phyloP scores from a whole-genome alignment of 2,113 vertebrate genomes.

The Tylochromis polylepis region DNA sequence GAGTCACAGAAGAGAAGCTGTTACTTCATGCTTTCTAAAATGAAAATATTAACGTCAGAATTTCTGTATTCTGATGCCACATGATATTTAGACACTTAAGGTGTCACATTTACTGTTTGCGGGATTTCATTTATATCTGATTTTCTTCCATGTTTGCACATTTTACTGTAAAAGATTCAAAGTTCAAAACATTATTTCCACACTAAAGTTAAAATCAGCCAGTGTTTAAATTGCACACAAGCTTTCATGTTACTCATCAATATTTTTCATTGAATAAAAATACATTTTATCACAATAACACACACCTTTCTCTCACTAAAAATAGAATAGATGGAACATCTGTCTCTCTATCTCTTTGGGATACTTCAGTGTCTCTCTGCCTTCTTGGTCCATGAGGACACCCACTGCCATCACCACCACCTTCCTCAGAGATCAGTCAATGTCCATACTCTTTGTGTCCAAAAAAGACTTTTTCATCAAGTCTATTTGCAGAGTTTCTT shows the following conservation, averaged over 20 bases:
- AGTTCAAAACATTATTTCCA: background rate
- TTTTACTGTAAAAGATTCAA: background rate
- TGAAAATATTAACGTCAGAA: background rate
- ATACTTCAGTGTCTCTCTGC: background rate
- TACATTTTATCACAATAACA: background rate
- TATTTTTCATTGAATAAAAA: background rate
- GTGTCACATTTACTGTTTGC: background rate
- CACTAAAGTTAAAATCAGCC: background rate
- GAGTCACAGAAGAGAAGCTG: background rate
- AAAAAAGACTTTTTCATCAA: slow-evolving; percentile 37
- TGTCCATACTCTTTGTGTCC: background rate
- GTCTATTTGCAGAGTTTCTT: slow-evolving; percentile 36
- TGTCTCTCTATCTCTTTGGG: background rate
- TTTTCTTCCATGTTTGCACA: background rate
- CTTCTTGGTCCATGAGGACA: background rate
- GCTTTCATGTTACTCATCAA: background rate
- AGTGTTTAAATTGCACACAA: background rate
- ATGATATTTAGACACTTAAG: background rate
- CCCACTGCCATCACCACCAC: background rate
- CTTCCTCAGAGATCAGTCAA: background rate
- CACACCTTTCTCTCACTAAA: background rate
- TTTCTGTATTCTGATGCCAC: background rate
- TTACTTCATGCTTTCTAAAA: background rate
- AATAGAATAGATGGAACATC: background rate
- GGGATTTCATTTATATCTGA: background rate